Conservation (phyloP, 2,888 invertebrate species). For the Oscheius sp. region DNA sequence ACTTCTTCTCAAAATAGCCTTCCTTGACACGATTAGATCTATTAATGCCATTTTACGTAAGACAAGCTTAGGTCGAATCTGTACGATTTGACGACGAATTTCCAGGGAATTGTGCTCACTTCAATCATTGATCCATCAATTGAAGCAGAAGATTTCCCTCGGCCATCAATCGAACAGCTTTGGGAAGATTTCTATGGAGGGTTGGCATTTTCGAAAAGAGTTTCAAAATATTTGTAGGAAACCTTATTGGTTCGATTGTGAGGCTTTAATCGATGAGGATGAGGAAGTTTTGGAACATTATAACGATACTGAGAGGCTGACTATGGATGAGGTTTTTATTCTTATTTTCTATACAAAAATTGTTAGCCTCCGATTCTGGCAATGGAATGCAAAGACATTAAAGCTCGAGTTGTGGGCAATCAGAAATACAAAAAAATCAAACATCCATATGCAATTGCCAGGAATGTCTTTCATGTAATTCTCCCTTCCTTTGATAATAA, state of each 20-base stretch:
- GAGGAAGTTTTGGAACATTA: background rate
- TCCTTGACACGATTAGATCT: background rate
- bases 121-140: background rate
- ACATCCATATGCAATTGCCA: slow-evolving; percentile 16
- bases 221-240: background rate
- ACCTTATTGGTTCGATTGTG: slow-evolving; percentile 6
- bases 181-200: slow-evolving; percentile 12
- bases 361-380: background rate
- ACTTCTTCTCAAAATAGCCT: too few species aligned
- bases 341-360: background rate
- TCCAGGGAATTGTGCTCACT: background rate
- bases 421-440: background rate
- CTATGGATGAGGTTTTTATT: background rate
- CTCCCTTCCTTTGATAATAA: background rate
- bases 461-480: slow-evolving; percentile 11
- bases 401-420: background rate
- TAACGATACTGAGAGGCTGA: background rate
- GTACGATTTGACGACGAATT: background rate
- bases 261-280: background rate
- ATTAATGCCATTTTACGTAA: background rate
- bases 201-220: background rate
- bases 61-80: background rate
- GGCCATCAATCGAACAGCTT: background rate
- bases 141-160: background rate
- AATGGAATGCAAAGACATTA: slow-evolving; percentile 10